Percentiles rank a stretch among this genome's conserved stretches.
Evolutionary conservation across 2,113 vertebrate species (phyloP).

Genomic region (Pholis gunnellus): DNA sequence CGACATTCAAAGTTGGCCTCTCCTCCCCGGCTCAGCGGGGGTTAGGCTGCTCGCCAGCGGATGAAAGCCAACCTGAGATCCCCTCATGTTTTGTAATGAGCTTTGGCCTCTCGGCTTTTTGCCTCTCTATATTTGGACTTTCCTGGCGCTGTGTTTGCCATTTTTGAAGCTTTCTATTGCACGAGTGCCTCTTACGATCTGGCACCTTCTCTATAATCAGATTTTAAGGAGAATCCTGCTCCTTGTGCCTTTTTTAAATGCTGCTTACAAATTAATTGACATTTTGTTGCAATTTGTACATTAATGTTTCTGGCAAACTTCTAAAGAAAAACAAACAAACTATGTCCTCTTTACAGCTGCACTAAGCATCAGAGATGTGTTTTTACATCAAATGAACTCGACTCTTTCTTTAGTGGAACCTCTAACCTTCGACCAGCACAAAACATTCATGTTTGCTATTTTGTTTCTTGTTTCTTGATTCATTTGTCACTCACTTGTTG

Average conservation of each 20-base stretch:
- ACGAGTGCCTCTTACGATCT: not conserved
- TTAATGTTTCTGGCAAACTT: not conserved
- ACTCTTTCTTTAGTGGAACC: not conserved
- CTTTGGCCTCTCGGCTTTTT: not conserved
- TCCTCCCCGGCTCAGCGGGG: not conserved
- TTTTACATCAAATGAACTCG: not conserved
- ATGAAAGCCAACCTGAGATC: not conserved
- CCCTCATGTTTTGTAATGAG: not conserved
- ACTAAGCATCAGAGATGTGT: not conserved
- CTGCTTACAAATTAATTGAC: not conserved
- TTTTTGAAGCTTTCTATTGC: not conserved
- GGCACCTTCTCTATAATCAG: not conserved
- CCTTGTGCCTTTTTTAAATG: not conserved
- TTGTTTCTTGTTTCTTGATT: not conserved
- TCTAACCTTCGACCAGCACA: not conserved
- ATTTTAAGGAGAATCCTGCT: not conserved
- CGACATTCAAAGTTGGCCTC: not conserved
- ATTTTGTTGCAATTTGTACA: not conserved
- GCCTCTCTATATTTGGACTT: not conserved
- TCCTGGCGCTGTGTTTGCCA: not conserved
- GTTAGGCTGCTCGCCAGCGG: not conserved
- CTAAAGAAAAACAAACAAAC: not conserved
- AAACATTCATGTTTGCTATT: not conserved
- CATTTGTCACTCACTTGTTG: constrained; percentile 8
- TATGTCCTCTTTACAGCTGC: not conserved